Evolutionary conservation across 2,888 invertebrate species (phyloP).

Genomic region (Agrypnus murinus): DNA sequence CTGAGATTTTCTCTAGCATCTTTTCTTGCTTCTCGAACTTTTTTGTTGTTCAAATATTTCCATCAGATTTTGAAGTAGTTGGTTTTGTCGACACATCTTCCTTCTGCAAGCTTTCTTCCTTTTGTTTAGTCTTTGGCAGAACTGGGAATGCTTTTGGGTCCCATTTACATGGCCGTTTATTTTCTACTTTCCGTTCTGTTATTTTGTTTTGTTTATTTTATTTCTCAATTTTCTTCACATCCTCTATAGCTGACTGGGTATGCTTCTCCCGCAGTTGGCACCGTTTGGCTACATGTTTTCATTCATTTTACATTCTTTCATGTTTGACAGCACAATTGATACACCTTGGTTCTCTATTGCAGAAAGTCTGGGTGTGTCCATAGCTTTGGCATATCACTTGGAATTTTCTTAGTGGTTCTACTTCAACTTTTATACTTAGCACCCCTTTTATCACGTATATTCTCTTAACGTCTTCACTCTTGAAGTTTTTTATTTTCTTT

Average conservation of each 20-base stretch:
- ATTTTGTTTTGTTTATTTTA: constrained; percentile 13
- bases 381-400: constrained; percentile 25
- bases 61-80: constrained; percentile 21
- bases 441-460: constrained; percentile 18
- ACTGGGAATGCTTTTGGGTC: background rate
- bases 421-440: constrained; percentile 12
- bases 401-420: constrained; percentile 28
- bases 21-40: constrained; percentile 31
- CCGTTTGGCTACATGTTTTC: constrained; percentile 3
- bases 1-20: constrained; percentile 12
- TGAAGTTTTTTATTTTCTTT: no score
- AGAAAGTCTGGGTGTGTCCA: constrained; percentile 16
- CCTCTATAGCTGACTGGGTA: constrained; percentile 16
- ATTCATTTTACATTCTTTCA: no score
- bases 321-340: constrained; percentile 24
- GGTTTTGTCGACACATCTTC: constrained; percentile 1
- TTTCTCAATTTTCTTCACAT: constrained; percentile 23
- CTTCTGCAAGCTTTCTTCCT: constrained; percentile 10
- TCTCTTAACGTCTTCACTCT: constrained; percentile 22
- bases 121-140: background rate
- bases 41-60: constrained; percentile 25
- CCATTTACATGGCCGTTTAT: constrained; percentile 5
- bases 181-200: constrained; percentile 10
- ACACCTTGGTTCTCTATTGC: constrained; percentile 11
- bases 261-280: constrained; percentile 18